Base-by-base conservation (phyloP, 2,888 invertebrate genomes). In the Coelinius sp. region DNA sequence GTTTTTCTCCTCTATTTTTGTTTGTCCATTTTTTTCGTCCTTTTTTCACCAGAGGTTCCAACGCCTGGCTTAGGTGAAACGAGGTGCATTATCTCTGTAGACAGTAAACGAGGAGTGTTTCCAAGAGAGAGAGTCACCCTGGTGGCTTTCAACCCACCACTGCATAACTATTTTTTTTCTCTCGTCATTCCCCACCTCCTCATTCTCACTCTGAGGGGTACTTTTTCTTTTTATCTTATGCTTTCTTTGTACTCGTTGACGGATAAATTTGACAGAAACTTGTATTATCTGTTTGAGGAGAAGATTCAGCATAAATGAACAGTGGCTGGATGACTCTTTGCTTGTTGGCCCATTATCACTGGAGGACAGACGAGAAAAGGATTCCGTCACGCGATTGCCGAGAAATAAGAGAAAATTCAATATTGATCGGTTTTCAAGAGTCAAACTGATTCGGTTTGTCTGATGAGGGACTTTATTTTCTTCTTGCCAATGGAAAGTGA, bases 31-130 rank as follows among this genome's bases (percentile, higher is more conserved):
- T 64, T 41, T 68, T 65, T 73, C 44, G 2, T 53, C 17, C 27
- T 24, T 31, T 46, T 72, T 31, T 53, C 27, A 41, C 24, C 38
- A 35, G 68, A 70, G 64, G 68, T 38, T 41, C 53, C 53, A 38
- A 53, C 64, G 27, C 22, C 63, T 70, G 70, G 75, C 71, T 77
- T 69, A 71, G 74, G 70, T 73, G 71, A 73, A 77, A 77, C 69
- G 73, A 76, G 72, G 70, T 72, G 67, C 73, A 76, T 76, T 76
- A 76, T 75, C 77, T 74, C 70, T 64, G 73, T 65, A 68, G 68
- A 68, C 68, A 68, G 64, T 46, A 68, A 67, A 66, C 62, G 71
- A 67, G 65, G 52, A 71, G 71, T 38, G 59, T 59, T n/a, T 49
- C 38, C 27, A 68, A 41, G 63, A 67, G 67, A 41, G 63, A 67